phyloP scores from a whole-genome alignment of 1,140 invertebrate species.

The Camponotus vicinus region DNA sequence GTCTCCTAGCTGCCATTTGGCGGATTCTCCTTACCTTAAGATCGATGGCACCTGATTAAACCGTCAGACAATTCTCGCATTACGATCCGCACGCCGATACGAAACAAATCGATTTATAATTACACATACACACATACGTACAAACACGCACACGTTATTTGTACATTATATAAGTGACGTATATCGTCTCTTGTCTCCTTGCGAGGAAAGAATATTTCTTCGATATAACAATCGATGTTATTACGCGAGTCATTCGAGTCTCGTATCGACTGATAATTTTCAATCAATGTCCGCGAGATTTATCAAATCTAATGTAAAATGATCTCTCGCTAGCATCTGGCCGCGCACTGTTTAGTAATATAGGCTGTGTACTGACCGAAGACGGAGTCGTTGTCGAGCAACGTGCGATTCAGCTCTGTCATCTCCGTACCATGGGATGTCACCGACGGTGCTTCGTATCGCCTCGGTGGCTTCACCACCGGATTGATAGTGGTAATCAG shows the following conservation, averaged over 20 bases:
- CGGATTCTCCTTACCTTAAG: constrained; percentile 63
- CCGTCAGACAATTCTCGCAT: constrained; percentile 49
- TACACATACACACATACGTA: constrained; percentile 34
- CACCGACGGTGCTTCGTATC: constrained; percentile 90
- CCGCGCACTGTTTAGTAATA: constrained; percentile 79
- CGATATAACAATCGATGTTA: constrained; percentile 21
- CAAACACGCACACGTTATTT: constrained; percentile 41
- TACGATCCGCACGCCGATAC: constrained; percentile 12
- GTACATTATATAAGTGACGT: constrained; percentile 47
- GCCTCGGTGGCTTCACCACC: constrained; percentile 91
- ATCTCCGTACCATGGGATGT: constrained; percentile 91
- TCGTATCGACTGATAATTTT: background rate
- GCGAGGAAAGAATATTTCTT: background rate
- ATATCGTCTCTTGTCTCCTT: background rate
- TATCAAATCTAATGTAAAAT: constrained; percentile 40
- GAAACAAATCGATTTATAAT: constrained; percentile 49
- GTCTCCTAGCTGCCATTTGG: constrained; percentile 62
- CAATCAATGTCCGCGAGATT: constrained; percentile 40
- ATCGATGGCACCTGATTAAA: constrained; percentile 69
- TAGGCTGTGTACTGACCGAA: constrained; percentile 88
- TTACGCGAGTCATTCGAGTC: constrained; percentile 24
- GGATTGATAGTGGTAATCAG: constrained; percentile 93
- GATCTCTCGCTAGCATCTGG: constrained; percentile 71
- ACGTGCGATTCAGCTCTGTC: constrained; percentile 92
- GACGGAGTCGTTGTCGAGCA: constrained; percentile 90